Base-by-base conservation (phyloP, 2,113 vertebrate genomes). In the Ovis aries region DNA sequence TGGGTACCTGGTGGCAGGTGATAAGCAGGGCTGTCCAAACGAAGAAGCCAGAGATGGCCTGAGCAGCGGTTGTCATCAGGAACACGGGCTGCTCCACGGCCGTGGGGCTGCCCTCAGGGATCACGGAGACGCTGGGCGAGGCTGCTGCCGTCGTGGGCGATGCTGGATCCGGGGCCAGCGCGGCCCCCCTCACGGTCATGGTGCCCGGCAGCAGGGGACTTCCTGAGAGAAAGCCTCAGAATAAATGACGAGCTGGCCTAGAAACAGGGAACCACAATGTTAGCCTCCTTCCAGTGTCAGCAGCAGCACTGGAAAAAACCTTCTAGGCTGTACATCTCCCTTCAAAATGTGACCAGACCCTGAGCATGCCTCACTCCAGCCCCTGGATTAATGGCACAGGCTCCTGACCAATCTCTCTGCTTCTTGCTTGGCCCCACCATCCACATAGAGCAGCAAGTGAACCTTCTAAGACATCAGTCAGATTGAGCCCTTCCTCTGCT, bases 1-100 rank as follows among this genome's bases (percentile, higher is more conserved):
- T 1, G 19, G 36, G 88, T 97, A 99, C 99, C 99, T 99, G 99
- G 98, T 99, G 99, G 98, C 99, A 99, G 94, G 99, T 99, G 98
- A 99, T 99, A 53, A 99, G 99, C 96, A 99, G 99, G 82, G 99
- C 99, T 1, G 99, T 99, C 99, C 99, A 99, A 33, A 99, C 99
- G 91, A 99, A 99, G 98, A 99, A 99, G 27, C 99, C 99, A 3
- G 99, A 99, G 98, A 99, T 99, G 60, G 99, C 99, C 97, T 99
- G 99, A 67, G 99, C 99, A 3, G 99, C 99, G 0, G 99, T 99
- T 50, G 99, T 99, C 99, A 99, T 99, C 96, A 99, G 99, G 97
- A 99, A 99, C 98, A 99, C 97, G 0, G 99, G 99, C 97, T 99
- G 98, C 59, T 99, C 99, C 89, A 99, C 98, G 86, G 98, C 99